Conservation (phyloP, 2,113 vertebrate genomes). For the Tenebrosternarchus preto region DNA sequence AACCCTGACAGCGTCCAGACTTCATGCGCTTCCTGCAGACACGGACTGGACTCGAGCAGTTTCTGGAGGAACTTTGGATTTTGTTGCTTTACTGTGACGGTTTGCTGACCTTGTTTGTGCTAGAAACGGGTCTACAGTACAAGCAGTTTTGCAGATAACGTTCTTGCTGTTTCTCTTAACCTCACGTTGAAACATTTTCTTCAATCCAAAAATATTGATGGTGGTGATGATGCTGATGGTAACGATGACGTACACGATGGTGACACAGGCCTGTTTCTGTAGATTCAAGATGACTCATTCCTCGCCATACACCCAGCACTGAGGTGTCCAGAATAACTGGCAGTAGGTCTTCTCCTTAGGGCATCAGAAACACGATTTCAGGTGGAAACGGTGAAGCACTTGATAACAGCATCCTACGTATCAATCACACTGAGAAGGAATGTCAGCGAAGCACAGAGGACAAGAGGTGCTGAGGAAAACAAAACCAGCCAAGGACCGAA, state of each 20-base stretch:
- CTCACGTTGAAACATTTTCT: neutral
- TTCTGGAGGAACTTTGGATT: neutral
- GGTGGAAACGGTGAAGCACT: neutral
- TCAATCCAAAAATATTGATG: neutral
- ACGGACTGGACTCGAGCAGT: neutral
- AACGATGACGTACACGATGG: neutral
- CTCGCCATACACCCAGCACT: neutral
- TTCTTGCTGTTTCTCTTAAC: neutral
- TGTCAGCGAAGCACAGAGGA: slow-evolving; percentile 2
- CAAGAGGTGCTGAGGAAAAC: slow-evolving; percentile 21
- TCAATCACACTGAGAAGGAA: slow-evolving; percentile 2
- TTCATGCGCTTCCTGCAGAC: too few relatives aligned
- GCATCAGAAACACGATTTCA: neutral
- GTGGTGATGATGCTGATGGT: neutral
- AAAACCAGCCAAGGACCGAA: slow-evolving; percentile 23
- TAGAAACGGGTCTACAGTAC: neutral
- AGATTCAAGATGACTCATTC: slow-evolving; percentile 10
- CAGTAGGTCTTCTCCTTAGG: neutral
- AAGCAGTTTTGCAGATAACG: neutral
- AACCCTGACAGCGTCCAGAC: too few relatives aligned
- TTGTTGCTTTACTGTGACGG: neutral
- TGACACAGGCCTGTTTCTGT: neutral
- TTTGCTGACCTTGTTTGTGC: neutral
- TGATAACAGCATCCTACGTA: neutral
- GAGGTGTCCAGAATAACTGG: neutral